Evolutionary conservation across 1,140 invertebrate genomes (phyloP).

Genomic region (Drosophila gunungcola): DNA sequence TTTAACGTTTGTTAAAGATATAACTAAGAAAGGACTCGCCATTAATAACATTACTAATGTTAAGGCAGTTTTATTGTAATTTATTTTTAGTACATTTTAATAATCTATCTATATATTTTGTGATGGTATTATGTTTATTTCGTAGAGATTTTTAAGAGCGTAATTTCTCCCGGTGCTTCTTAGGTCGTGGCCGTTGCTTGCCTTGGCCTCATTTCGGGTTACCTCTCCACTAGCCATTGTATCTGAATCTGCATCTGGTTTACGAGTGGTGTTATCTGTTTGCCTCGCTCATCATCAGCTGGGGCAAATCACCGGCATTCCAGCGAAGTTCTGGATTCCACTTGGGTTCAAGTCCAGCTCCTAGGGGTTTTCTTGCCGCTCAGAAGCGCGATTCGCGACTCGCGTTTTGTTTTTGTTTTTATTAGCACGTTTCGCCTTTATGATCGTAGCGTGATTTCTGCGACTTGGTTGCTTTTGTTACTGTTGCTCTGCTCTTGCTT

Average conservation of each 20-base stretch:
- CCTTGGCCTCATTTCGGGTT: slow-evolving; percentile 71
- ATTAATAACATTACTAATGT: too few relatives aligned
- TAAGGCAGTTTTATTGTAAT: too few relatives aligned
- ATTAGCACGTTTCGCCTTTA: slow-evolving; percentile 79
- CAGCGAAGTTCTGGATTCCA: slow-evolving; percentile 20
- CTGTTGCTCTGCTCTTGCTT: slow-evolving; percentile 36
- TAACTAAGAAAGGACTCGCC: too few relatives aligned
- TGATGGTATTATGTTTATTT: too few relatives aligned
- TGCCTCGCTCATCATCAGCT: slow-evolving; percentile 9
- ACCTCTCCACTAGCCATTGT: slow-evolving; percentile 13
- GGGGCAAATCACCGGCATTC: slow-evolving; percentile 19
- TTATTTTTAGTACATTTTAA: too few relatives aligned
- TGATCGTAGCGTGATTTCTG: slow-evolving; percentile 78
- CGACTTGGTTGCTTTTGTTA: slow-evolving; percentile 53
- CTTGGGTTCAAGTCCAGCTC: slow-evolving; percentile 40
- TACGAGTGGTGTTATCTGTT: background rate
- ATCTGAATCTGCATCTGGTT: slow-evolving; percentile 21
- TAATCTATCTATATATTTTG: too few relatives aligned
- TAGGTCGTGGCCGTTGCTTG: slow-evolving; percentile 45
- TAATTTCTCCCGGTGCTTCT: slow-evolving; percentile 24
- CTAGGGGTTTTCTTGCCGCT: slow-evolving; percentile 34
- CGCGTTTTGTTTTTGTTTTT: slow-evolving; percentile 59
- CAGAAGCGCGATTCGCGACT: slow-evolving; percentile 5
- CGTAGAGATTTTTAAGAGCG: too few relatives aligned
- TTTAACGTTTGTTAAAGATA: too few relatives aligned